Base-by-base conservation (phyloP, 2,888 invertebrate genomes). In the Ephialtes manifestator region DNA sequence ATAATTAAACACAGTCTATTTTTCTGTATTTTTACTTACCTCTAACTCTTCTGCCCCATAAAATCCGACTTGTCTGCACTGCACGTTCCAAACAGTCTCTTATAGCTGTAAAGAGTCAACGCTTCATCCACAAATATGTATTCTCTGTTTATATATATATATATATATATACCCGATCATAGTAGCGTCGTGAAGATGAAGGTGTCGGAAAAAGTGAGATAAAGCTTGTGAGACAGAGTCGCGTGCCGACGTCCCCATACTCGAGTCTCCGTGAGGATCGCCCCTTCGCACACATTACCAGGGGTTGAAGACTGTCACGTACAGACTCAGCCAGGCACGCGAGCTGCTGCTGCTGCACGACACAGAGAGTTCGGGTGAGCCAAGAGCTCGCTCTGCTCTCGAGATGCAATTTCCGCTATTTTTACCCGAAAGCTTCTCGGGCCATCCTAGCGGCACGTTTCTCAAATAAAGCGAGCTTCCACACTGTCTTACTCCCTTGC, bases 331-430 rank as follows among this genome's bases (percentile, higher is more conserved):
- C 39, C 75, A 51, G 51, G 81, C 77, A 77, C 81, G 77, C 81
- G 72, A 90, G 87, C 87, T 89, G 18, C 51, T 8, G 58, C 39
- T 39, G 89, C 90, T 91, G 90, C 91, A 92, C 71, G 55, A 39
- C 83, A 75, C 82, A 51, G 55, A 81, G 58, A 78, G 55, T 78
- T 74, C 53, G 83, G 53, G 53, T 74, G 48, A 51, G 31, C 55
- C 55, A 60, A 39, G 48, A 58, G 35, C 67, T 10, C 75, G 89
- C 88, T 86, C 88, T 18, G 65, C 88, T 87, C 86, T 86, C 86
- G 92, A 91, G 90, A 92, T 93, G 93, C 93, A 93, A 93, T 93
- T 93, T 93, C 93, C 93, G 93, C 92, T 93, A 93, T 93, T 93
- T 93, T 93, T 93, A 93, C 92, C 91, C 90, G 92, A 93, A 93